Conservation (phyloP, 2,797 vertebrate genomes). For the Galago senegalensis region DNA sequence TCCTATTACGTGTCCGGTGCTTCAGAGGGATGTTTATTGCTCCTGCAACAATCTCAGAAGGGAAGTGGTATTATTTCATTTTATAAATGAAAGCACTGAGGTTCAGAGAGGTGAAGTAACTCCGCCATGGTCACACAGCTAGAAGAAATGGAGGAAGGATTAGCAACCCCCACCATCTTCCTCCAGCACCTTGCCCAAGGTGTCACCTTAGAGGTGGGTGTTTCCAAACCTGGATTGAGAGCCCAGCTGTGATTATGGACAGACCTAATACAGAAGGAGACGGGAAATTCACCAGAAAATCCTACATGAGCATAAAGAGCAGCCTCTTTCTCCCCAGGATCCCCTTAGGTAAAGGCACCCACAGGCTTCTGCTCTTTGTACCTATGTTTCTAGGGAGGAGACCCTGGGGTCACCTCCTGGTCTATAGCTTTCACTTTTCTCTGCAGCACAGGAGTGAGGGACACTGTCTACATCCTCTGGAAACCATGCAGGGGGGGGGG, state of each 20-base stretch:
- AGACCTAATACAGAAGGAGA: not conserved
- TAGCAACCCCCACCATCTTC: not conserved
- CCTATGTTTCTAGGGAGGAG: not conserved
- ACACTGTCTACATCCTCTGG: not conserved
- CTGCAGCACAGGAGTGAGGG: too few relatives aligned
- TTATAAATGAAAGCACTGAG: not conserved
- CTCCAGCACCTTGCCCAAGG: not conserved
- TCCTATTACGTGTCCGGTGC: not conserved
- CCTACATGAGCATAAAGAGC: not conserved
- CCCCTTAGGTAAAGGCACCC: not conserved
- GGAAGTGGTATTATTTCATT: not conserved
- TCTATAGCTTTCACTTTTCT: not conserved
- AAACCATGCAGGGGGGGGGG: rapidly evolving
- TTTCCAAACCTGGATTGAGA: not conserved
- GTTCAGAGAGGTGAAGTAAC: not conserved
- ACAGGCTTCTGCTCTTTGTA: not conserved
- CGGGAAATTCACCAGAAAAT: not conserved
- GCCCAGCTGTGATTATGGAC: not conserved
- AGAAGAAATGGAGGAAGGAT: not conserved
- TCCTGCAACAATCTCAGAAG: not conserved
- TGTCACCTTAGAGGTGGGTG: too few relatives aligned
- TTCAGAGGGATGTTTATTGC: not conserved
- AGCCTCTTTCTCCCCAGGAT: not conserved
- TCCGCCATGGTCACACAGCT: too few relatives aligned
- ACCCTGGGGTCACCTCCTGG: not conserved